Evolutionary conservation across 2,113 vertebrate genomes (phyloP).

Genomic region (Stomatorhinus ivindoensis): DNA sequence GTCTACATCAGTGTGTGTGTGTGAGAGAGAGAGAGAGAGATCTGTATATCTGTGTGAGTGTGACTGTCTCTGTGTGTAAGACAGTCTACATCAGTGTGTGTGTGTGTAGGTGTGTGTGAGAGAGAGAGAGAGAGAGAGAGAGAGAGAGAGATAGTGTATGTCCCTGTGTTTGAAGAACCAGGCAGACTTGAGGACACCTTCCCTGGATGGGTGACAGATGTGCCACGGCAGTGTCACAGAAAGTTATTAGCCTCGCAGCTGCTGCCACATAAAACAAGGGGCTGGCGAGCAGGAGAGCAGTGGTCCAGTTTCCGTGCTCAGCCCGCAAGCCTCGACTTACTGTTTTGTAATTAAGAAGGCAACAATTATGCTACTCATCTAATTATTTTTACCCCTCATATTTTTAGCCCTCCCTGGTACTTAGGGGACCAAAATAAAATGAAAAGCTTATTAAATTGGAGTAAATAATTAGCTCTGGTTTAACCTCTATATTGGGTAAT

Average conservation of each 20-base stretch:
- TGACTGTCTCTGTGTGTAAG: not conserved
- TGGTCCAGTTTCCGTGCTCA: not conserved
- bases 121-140: not conserved
- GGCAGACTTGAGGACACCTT: not conserved
- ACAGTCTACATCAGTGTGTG: not conserved
- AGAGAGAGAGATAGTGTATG: not conserved
- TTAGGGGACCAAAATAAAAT: not conserved
- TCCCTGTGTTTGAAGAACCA: not conserved
- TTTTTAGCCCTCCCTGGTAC: not conserved
- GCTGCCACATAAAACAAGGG: not conserved
- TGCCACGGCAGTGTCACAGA: constrained; percentile 3
- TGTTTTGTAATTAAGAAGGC: constrained; percentile 1
- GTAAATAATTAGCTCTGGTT: not conserved
- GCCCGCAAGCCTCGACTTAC: not conserved
- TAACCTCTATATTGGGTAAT: not conserved
- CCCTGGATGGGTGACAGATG: not conserved
- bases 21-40: not conserved
- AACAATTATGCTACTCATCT: not conserved
- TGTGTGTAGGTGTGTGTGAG: not conserved
- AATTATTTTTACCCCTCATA: constrained; percentile 9
- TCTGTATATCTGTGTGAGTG: too few species aligned
- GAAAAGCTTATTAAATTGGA: not conserved
- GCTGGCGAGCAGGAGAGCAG: not conserved
- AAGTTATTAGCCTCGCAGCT: constrained; percentile 11
- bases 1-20: too few species aligned